A percentile compares a stretch with the other conserved stretches of the same genome.
Evolutionary conservation across 2,888 invertebrate species (phyloP).

Genomic region (Protula sp.): DNA sequence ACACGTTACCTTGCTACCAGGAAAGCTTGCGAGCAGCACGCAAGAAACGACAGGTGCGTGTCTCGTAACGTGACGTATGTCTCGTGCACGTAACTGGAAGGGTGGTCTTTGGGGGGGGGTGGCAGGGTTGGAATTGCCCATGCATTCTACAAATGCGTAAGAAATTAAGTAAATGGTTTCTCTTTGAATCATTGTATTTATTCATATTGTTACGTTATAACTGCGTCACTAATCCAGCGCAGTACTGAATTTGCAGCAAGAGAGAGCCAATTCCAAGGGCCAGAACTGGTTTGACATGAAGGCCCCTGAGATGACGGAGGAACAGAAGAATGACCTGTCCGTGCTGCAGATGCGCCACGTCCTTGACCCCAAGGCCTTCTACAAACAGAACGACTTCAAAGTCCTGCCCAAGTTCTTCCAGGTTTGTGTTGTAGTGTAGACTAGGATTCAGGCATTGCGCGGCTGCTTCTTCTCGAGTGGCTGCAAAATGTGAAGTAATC

Average conservation of each 20-base stretch:
- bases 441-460: too few relatives aligned
- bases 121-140: too few relatives aligned
- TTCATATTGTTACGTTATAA: too few relatives aligned
- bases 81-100: too few relatives aligned
- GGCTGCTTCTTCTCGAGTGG: too few relatives aligned
- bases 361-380: slow-evolving; percentile 87
- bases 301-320: slow-evolving; percentile 82
- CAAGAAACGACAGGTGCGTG: background rate
- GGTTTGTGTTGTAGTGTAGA: slow-evolving; percentile 48
- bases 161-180: background rate
- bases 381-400: slow-evolving; percentile 84
- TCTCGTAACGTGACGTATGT: background rate
- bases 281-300: slow-evolving; percentile 83
- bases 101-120: too few relatives aligned
- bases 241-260: slow-evolving; percentile 51
- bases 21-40: background rate
- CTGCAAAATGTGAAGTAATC: too few relatives aligned
- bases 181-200: background rate
- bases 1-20: background rate
- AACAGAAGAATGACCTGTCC: slow-evolving; percentile 79
- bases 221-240: too few relatives aligned
- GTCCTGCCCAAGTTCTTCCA: slow-evolving; percentile 84
- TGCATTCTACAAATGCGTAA: too few relatives aligned
- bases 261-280: slow-evolving; percentile 76
- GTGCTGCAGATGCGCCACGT: slow-evolving; percentile 87